phyloP scores from a whole-genome alignment of 1,140 invertebrate genomes.

The Brachionus sp. region DNA sequence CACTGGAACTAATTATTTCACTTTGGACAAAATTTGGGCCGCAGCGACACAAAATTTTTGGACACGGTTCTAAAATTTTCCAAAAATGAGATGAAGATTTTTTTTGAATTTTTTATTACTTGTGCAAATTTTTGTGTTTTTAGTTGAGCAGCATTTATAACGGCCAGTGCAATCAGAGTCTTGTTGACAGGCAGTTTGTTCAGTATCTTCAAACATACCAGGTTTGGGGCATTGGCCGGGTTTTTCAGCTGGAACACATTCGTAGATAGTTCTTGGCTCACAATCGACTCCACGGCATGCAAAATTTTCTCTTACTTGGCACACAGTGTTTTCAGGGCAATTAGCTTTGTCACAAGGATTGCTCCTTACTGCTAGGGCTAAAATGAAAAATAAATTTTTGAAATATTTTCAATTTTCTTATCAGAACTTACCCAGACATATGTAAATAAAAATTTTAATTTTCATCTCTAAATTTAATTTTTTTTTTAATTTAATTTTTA shows the following conservation, averaged over 20 bases:
- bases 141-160: neutral
- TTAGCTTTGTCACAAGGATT: neutral
- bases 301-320: neutral
- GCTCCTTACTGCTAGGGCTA: neutral
- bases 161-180: conserved; percentile 3
- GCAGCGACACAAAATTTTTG: neutral
- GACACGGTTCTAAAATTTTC: neutral
- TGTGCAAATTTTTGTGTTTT: neutral
- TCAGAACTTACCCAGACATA: neutral
- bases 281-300: neutral
- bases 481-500: neutral
- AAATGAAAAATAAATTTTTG: neutral
- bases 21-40: neutral
- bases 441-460: neutral
- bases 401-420: neutral
- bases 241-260: conserved; percentile 1
- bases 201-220: neutral
- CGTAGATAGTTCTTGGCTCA: neutral
- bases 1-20: neutral
- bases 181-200: neutral
- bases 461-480: neutral
- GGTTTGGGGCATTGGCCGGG: neutral
- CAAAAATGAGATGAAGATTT: neutral
- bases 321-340: neutral
- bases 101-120: neutral